Conservation (phyloP, 2,888 invertebrate genomes). For the Drosophila trichaetosa region DNA sequence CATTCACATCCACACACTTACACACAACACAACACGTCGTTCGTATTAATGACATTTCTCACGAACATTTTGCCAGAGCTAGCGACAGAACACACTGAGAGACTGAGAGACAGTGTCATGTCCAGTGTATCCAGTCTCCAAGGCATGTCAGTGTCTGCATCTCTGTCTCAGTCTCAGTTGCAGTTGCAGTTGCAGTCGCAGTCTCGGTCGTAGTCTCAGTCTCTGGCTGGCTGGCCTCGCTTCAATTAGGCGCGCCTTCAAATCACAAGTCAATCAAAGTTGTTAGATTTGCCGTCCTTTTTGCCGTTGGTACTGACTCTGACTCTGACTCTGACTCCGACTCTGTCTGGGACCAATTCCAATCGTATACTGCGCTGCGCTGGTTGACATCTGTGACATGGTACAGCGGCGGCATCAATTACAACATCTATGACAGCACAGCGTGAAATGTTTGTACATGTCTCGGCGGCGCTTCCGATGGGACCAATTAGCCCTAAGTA, state of each 20-base stretch:
- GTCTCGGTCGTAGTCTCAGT: background rate
- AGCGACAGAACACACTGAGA: constrained; percentile 50
- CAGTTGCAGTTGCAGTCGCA: constrained; percentile 11
- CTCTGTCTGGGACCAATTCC: constrained; percentile 23
- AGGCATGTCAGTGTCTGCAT: constrained; percentile 62
- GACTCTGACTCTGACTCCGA: background rate
- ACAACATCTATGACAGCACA: constrained; percentile 84
- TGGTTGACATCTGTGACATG: constrained; percentile 78
- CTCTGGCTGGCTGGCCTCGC: constrained; percentile 61
- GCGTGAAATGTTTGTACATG: constrained; percentile 83
- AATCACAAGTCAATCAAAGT: constrained; percentile 84
- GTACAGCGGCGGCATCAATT: constrained; percentile 83
- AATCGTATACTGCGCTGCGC: constrained; percentile 33
- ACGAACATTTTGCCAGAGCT: constrained; percentile 74
- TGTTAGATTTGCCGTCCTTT: constrained; percentile 81
- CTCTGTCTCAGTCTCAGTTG: constrained; percentile 19
- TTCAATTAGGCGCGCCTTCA: constrained; percentile 83
- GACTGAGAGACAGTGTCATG: constrained; percentile 43
- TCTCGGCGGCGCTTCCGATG: constrained; percentile 78
- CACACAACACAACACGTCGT: constrained; percentile 64
- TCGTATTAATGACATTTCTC: constrained; percentile 80
- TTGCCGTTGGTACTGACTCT: constrained; percentile 10
- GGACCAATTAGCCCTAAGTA: constrained; percentile 80
- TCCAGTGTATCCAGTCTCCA: constrained; percentile 60
- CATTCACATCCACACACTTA: constrained; percentile 39